Evolutionary conservation across 2,888 invertebrate genomes (phyloP).

Genomic region (Formica aserva): DNA sequence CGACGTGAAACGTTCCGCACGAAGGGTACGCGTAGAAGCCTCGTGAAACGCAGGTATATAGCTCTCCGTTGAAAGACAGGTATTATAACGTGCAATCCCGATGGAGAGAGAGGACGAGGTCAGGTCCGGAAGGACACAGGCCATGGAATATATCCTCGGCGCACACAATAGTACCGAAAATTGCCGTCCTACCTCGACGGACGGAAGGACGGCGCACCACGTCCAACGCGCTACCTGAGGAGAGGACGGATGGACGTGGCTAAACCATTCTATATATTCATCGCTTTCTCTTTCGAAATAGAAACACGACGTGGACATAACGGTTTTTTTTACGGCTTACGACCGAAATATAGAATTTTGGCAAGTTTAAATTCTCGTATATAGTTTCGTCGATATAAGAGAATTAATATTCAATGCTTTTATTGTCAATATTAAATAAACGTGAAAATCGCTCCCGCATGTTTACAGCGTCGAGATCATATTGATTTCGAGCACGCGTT

Average conservation of each 20-base stretch:
- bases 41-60: slow-evolving; percentile 64
- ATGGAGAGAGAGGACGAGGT: slow-evolving; percentile 63
- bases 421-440: background rate
- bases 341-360: slow-evolving; percentile 20
- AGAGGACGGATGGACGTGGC: background rate
- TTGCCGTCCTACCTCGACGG: slow-evolving; percentile 41
- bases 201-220: slow-evolving; percentile 34
- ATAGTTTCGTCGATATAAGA: background rate
- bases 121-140: slow-evolving; percentile 61
- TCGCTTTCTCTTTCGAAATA: slow-evolving; percentile 60
- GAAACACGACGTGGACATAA: slow-evolving; percentile 27
- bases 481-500: background rate
- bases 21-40: slow-evolving; percentile 51
- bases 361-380: background rate
- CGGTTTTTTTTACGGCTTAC: background rate
- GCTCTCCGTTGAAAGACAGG: slow-evolving; percentile 38
- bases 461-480: background rate
- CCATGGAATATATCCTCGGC: slow-evolving; percentile 59
- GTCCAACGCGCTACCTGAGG: slow-evolving; percentile 25
- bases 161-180: slow-evolving; percentile 68
- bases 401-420: background rate
- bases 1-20: slow-evolving; percentile 55
- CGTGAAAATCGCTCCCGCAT: background rate
- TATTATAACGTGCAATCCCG: slow-evolving; percentile 22
- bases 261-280: slow-evolving; percentile 51